Evolutionary conservation across 2,797 vertebrate species (phyloP), one percentile per base, ranked within the genome.

Genomic region (Anabacerthia variegaticeps): DNA sequence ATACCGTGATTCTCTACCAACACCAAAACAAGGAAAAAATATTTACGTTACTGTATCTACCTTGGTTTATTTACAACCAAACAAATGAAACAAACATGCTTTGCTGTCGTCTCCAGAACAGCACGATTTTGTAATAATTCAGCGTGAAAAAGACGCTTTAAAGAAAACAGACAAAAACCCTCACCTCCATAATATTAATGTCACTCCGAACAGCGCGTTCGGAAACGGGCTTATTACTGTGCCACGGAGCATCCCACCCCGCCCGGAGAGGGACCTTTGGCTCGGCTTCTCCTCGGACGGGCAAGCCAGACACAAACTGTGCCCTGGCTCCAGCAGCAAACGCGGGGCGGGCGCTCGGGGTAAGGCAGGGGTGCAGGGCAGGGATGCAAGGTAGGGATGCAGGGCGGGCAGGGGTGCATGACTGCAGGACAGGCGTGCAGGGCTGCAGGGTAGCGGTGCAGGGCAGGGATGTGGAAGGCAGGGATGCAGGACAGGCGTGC

Each of bases 141-240:
- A 9, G 46, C 26, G 17, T 9, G 68, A 43, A 54, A 67, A 62
- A 48, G 4, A 52, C 7, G 26, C 23, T 58, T 19, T 0, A 58
- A 46, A 0, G 7, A 62, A 46, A 87, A 41, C 19, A 9, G 13
- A 34, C 9, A 12, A 44, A 46, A 46, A 5, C 21, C 21, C 21
- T 11, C 21, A 46, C 21, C 3, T 5, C 19, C 9, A 1, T 4
- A 32, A 16, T 1, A 20, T 6, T 28, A 59, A 36, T 1, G 9
- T 8, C 34, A 4, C 32, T 27, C 16, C 2, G 11, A 34, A 26
- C 0, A 17, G 44, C 49, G 10, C 28, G 3, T 9, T 34, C 26
- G 1, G 54, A 14, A 61, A 10, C 0, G 8, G 26, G 7, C 20
- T 16, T 12, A 9, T 4, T 3, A 3, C 1, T 2, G 55, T 7